A percentile compares a stretch with the other conserved stretches of the same genome.
Evolutionary conservation across 2,797 vertebrate genomes (phyloP).

Genomic region (Sebastes hubbsi): DNA sequence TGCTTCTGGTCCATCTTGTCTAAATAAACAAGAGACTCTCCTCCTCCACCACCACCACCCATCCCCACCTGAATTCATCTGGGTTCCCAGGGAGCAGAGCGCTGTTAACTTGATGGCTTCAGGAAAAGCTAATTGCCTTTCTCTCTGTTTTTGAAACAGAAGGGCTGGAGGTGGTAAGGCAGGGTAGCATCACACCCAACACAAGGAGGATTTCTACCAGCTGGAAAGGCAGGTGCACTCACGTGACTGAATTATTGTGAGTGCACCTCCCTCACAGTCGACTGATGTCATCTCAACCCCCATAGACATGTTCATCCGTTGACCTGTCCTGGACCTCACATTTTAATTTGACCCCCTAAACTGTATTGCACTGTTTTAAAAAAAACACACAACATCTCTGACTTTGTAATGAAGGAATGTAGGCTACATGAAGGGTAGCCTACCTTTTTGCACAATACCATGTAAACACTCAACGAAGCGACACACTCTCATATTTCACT

Average conservation of each 20-base stretch:
- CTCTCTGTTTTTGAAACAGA: slow-evolving; percentile 80
- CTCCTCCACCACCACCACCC: not conserved
- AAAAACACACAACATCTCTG: not conserved
- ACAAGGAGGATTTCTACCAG: slow-evolving; percentile 61
- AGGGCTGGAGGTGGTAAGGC: slow-evolving; percentile 81
- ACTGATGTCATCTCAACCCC: slow-evolving; percentile 24
- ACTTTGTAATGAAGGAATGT: slow-evolving; percentile 14
- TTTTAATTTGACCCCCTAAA: slow-evolving; percentile 48
- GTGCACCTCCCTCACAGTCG: slow-evolving; percentile 46
- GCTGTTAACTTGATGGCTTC: slow-evolving; percentile 35
- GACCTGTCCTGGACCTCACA: slow-evolving; percentile 42
- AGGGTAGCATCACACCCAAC: slow-evolving; percentile 64
- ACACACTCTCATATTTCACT: slow-evolving; percentile 11
- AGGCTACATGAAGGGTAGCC: slow-evolving; percentile 28
- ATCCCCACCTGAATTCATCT: slow-evolving; percentile 16
- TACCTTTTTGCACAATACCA: slow-evolving; percentile 37
- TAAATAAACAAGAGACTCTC: slow-evolving; percentile 22
- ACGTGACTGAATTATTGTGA: slow-evolving; percentile 32
- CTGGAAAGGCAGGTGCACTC: slow-evolving; percentile 65
- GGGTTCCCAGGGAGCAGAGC: slow-evolving; percentile 36
- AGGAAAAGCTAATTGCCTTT: slow-evolving; percentile 75
- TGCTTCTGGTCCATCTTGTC: slow-evolving; percentile 13
- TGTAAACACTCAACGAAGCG: slow-evolving; percentile 8
- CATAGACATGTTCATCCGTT: slow-evolving; percentile 22
- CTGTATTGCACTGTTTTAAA: slow-evolving; percentile 5